Conservation (phyloP, 2,888 invertebrate species). For the Drosophila meridionalis region DNA sequence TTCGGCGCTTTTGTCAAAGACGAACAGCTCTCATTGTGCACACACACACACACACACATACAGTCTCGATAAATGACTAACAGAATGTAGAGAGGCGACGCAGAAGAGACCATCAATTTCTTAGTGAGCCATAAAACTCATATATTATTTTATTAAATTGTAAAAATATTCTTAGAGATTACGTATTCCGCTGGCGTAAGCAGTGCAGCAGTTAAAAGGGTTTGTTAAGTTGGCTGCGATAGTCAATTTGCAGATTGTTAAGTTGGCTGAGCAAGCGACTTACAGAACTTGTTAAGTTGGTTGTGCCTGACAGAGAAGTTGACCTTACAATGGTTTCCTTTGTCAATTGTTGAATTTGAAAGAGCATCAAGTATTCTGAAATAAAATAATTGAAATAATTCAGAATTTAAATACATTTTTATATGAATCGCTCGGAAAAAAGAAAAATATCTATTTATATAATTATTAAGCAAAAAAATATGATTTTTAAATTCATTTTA, state of each 20-base stretch:
- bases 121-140: conserved; percentile 8
- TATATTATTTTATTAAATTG: background rate
- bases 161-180: background rate
- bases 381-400: background rate
- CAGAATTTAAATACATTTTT: background rate
- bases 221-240: background rate
- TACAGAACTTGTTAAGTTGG: conserved; percentile 1
- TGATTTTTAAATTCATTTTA: too few relatives aligned
- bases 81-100: background rate
- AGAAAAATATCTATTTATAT: background rate
- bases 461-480: background rate
- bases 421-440: background rate
- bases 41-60: background rate
- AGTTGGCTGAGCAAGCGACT: conserved; percentile 9
- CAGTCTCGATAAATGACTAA: conserved; percentile 21
- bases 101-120: background rate
- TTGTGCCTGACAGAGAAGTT: background rate
- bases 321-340: too few relatives aligned
- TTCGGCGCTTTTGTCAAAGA: conserved; percentile 71
- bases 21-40: conserved; percentile 12
- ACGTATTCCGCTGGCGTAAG: background rate
- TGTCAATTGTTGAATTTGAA: background rate
- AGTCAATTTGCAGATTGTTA: background rate
- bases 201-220: background rate
- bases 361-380: background rate